These are phyloP conservation scores for Machimus atricapillus DNA, from an alignment of 2,888 invertebrate genomes.

Conservation along the genomic window DNA sequence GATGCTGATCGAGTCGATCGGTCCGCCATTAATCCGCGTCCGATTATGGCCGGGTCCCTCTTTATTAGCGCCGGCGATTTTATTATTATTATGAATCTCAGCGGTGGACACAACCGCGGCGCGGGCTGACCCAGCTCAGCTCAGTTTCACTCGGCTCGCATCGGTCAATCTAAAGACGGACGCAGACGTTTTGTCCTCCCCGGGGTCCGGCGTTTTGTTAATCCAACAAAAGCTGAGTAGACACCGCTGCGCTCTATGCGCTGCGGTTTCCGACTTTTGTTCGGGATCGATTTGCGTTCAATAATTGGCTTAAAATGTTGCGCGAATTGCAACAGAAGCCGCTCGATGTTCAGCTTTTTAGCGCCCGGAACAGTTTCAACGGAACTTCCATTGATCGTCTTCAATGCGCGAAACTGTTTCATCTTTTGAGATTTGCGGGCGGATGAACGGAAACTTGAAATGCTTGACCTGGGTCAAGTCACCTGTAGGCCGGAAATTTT, in stretches of 20 bases:
- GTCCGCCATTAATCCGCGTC: neutral
- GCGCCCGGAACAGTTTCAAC: neutral
- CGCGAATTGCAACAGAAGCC: neutral
- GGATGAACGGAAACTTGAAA: neutral
- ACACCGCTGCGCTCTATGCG: neutral
- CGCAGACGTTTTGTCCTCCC: neutral
- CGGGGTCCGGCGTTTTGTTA: neutral
- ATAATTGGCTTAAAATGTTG: neutral
- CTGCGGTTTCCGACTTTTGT: neutral
- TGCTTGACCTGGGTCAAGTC: neutral
- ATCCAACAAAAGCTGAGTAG: neutral
- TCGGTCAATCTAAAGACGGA: neutral
- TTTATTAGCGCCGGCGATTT: conserved; percentile 10
- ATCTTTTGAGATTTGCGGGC: neutral
- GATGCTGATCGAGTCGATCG: neutral
- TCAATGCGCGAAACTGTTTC: neutral
- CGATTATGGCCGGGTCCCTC: neutral
- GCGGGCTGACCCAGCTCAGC: neutral
- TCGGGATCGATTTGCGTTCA: neutral
- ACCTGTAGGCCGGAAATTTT: neutral
- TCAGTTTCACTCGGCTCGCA: neutral
- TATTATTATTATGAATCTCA: neutral
- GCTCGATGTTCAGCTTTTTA: neutral
- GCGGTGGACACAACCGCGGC: neutral
- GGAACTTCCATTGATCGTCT: neutral